Base-by-base conservation (phyloP, 37 sponge, comb jelly and placozoan genomes). In the Amphimedon queenslandica region DNA sequence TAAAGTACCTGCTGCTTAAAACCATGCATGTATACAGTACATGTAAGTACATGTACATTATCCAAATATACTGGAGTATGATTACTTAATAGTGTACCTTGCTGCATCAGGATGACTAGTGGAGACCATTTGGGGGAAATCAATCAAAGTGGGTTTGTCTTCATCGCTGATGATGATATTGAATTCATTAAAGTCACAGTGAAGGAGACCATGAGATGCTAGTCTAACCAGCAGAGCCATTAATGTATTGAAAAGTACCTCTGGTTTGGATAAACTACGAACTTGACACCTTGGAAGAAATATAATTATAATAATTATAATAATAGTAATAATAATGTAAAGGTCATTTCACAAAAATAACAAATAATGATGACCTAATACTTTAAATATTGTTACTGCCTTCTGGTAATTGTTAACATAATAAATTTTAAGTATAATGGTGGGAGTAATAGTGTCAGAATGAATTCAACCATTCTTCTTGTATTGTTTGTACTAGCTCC, bases 161-260 rank as follows among this genome's bases (percentile, higher is more conserved):
- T 87, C 65, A 1, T 84, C 84, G 80, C 96, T 83, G 0, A 99
- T 25, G 32, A 99, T 74, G 16, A 99, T 67, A 63, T 99, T 99
- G 70, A 99, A 99, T 78, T 99, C 94, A 56, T 99, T 99, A 77
- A 95, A 96, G 78, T 99, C 99, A 37, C 99, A 93, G 66, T 99
- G 99, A 31, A 99, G 93, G 2, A 96, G 89, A 30, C 99, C 99
- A 61, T 68, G 71, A 42, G 61, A 64, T 16, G 87, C 99, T 28
- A 99, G 79, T 24, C 79, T 73, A 5, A 92, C 87, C 33, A 95
- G 78, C 24, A 90, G 72, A 16, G 92, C 80, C 91, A 99, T 92
- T 42, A 99, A 67, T 2, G 21, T 37, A 40, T 70, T 73, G 73
- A 80, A 96, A 3, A 83, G 55, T 0, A 38, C 39, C 0, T 80